Percentiles rank a stretch among this genome's conserved stretches.
These are phyloP conservation scores for Acipenser transmontanus DNA, from an alignment of 2,797 vertebrate genomes.

Conservation along the genomic window DNA sequence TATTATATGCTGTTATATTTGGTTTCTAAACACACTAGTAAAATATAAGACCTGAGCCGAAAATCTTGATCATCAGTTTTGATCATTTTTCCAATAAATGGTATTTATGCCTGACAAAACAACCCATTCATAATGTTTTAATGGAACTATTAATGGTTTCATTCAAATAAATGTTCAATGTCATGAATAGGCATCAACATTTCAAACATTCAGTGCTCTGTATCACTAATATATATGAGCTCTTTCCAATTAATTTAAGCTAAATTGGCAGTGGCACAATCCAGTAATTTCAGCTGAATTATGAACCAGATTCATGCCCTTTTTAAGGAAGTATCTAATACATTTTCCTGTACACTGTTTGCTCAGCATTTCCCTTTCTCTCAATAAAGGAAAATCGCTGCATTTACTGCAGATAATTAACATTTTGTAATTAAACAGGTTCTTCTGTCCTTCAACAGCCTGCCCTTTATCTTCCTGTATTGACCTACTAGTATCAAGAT, in stretches of 20 bases:
- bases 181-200: background rate
- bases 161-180: constrained; percentile 9
- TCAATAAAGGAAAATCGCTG: background rate
- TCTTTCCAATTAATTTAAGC: constrained; percentile 8
- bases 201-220: background rate
- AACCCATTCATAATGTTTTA: constrained; percentile 4
- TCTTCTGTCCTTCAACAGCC: constrained; percentile 27
- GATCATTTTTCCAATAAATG: background rate
- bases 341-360: background rate
- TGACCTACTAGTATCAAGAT: constrained; percentile 23
- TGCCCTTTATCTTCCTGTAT: constrained; percentile 24
- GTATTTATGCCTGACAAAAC: constrained; percentile 5
- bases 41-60: background rate
- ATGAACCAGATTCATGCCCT: constrained; percentile 6
- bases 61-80: background rate
- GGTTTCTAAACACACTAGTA: background rate
- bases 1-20: constrained; percentile 4
- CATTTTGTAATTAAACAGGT: constrained; percentile 38
- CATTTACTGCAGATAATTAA: constrained; percentile 28
- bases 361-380: background rate
- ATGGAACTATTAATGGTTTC: background rate
- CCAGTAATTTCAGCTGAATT: constrained; percentile 11
- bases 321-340: constrained; percentile 5
- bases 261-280: constrained; percentile 9
- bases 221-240: constrained; percentile 2